These are phyloP conservation scores for Coleophora flavipennella DNA, from an alignment of 2,888 invertebrate species.

Conservation along the genomic window DNA sequence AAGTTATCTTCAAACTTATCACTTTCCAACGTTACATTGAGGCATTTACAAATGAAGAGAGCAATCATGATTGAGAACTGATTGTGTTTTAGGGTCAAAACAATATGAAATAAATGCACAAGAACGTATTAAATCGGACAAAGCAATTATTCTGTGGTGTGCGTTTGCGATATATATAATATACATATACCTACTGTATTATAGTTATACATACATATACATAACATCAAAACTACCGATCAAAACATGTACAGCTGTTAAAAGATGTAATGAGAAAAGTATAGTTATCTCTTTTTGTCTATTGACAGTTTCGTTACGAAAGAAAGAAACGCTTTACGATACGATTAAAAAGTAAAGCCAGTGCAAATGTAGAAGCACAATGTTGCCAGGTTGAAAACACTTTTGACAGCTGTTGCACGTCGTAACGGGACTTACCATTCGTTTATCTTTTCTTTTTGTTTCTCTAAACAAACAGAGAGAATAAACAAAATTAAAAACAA, in stretches of 20 bases:
- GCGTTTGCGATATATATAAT: constrained; percentile 34
- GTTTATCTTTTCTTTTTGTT: no score
- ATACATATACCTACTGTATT: constrained; percentile 34
- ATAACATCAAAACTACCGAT: constrained; percentile 19
- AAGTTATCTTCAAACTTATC: constrained; percentile 71
- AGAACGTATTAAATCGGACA: constrained; percentile 39
- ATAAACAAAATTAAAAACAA: no score
- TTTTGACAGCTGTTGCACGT: no score
- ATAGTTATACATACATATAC: constrained; percentile 30
- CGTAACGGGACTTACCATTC: no score
- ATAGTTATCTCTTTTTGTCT: constrained; percentile 3
- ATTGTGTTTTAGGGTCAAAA: constrained; percentile 30
- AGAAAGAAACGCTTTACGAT: no score
- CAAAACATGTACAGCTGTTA: constrained; percentile 13
- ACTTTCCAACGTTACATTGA: constrained; percentile 79
- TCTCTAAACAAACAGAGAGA: no score
- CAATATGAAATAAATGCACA: constrained; percentile 45
- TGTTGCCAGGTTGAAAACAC: no score
- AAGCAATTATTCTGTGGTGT: constrained; percentile 19
- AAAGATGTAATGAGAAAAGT: neutral
- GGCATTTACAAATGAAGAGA: constrained; percentile 80
- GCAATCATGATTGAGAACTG: constrained; percentile 56
- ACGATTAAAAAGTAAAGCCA: no score
- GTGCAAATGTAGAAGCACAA: no score
- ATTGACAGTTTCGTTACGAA: neutral